Evolutionary conservation across 2,113 vertebrate species (phyloP).

Genomic region (Brachirus orientalis): DNA sequence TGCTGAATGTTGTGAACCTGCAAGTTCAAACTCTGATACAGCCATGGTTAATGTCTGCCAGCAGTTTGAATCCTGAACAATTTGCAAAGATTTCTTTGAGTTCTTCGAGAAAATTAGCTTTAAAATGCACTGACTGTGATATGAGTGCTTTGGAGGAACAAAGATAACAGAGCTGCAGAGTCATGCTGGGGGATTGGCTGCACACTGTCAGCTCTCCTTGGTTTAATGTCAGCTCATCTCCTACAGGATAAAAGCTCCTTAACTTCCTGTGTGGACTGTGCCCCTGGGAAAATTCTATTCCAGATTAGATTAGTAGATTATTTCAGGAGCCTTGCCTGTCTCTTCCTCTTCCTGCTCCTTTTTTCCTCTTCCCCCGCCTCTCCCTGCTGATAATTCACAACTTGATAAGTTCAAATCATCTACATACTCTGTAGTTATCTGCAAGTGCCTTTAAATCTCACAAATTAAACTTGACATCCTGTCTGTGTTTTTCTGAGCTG

Average conservation of each 20-base stretch:
- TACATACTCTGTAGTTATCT: neutral
- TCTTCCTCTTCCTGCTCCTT: conserved; percentile 11
- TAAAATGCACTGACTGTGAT: neutral
- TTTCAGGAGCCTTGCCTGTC: conserved; percentile 16
- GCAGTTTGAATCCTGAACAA: neutral
- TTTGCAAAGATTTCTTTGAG: no score
- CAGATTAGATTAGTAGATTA: conserved; percentile 58
- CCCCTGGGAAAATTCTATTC: conserved; percentile 41
- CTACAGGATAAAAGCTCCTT: conserved; percentile 46
- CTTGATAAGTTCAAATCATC: neutral
- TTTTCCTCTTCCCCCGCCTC: neutral
- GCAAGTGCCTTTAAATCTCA: conserved; percentile 3
- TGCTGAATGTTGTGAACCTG: neutral
- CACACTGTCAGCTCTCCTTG: conserved; percentile 3
- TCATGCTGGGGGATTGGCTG: conserved; percentile 28
- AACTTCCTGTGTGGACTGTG: conserved; percentile 30
- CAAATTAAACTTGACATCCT: neutral
- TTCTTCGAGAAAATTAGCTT: neutral
- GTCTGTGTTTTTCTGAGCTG: conserved; percentile 22
- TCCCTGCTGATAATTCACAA: neutral
- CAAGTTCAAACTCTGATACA: conserved; percentile 7
- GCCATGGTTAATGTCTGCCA: neutral
- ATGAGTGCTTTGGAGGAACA: neutral
- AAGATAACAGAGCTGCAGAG: conserved; percentile 18
- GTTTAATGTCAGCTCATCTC: conserved; percentile 27